Conservation (phyloP, 2,888 invertebrate species). For the Ornithoptera alexandrae region DNA sequence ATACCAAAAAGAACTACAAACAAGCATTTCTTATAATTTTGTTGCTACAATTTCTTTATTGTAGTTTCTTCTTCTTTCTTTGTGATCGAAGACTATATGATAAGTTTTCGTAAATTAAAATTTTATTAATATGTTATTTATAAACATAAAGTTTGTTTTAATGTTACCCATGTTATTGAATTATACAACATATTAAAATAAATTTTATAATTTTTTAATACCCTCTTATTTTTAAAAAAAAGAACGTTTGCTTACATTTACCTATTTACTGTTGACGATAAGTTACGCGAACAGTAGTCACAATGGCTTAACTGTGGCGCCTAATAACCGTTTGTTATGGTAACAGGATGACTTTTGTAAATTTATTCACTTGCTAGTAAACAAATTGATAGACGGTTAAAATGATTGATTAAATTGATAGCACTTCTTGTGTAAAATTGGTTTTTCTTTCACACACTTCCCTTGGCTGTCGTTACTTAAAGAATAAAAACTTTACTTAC, state of each 20-base stretch:
- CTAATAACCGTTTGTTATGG: no score
- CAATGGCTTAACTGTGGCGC: no score
- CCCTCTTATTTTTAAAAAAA: neutral
- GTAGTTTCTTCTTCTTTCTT: neutral
- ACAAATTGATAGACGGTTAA: neutral
- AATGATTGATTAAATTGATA: neutral
- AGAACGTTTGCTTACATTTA: neutral
- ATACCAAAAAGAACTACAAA: constrained; percentile 15
- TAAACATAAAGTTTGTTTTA: no score
- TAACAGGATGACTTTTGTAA: no score
- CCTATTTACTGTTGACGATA: neutral
- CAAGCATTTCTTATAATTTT: constrained; percentile 2
- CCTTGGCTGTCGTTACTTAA: no score
- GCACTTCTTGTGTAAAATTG: neutral
- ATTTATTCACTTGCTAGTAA: neutral
- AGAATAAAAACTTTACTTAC: no score
- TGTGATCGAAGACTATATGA: neutral
- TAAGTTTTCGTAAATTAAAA: neutral
- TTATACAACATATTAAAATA: no score
- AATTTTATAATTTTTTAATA: neutral
- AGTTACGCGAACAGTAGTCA: no score
- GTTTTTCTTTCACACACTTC: no score
- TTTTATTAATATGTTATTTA: no score
- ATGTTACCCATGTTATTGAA: no score
- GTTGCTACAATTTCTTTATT: neutral